phyloP scores from a whole-genome alignment of 2,888 invertebrate genomes.

The Lasius platythorax region DNA sequence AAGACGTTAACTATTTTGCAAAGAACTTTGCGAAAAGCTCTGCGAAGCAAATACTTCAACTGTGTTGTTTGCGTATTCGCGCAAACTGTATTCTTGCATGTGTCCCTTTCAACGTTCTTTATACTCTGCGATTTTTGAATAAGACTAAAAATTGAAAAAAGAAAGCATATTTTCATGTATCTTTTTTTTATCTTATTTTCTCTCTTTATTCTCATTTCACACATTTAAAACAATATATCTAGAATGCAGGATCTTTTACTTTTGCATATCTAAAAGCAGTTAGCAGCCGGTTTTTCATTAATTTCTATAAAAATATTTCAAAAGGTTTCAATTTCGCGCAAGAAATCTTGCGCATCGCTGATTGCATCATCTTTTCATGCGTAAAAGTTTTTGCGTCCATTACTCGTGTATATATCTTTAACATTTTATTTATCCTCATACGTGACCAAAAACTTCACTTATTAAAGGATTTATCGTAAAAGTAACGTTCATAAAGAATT shows the following conservation, averaged over 20 bases:
- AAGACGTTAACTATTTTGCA: constrained; percentile 37
- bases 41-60: not conserved
- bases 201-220: not conserved
- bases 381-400: not conserved
- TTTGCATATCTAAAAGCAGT: not conserved
- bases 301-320: not conserved
- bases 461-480: not conserved
- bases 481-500: not conserved
- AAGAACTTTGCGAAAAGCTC: not conserved
- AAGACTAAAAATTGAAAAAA: not conserved
- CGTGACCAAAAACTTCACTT: not conserved
- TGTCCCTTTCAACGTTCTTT: not conserved
- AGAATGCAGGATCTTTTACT: not conserved
- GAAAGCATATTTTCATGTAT: not conserved
- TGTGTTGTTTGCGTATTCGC: not conserved
- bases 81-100: not conserved
- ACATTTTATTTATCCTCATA: not conserved
- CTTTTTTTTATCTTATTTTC: not conserved
- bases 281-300: not conserved
- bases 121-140: not conserved
- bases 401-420: not conserved
- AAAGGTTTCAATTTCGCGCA: not conserved
- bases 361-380: not conserved
- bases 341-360: not conserved
- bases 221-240: not conserved